Percentiles rank a stretch among this genome's conserved stretches.
phyloP scores from a whole-genome alignment of 2,113 vertebrate species.

The Brachyhypopomus gauderio region DNA sequence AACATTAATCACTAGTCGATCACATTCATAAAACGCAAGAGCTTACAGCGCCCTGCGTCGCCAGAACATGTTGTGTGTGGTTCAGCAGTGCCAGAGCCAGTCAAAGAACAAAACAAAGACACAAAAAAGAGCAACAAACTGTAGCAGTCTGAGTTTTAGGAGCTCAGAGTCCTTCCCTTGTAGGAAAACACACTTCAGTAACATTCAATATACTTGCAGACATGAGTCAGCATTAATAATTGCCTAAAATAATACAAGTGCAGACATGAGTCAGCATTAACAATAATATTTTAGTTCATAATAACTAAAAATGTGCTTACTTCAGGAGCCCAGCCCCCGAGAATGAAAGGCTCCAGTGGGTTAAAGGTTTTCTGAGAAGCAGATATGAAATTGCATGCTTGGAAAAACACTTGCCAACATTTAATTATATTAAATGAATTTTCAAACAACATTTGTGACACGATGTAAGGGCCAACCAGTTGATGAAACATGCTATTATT shows the following conservation, averaged over 20 bases:
- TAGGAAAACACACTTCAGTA: background rate
- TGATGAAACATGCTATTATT: background rate
- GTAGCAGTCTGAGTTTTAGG: background rate
- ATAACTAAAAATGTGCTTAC: conserved; percentile 11
- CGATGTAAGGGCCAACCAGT: background rate
- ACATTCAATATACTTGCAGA: background rate
- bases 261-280: conserved; percentile 42
- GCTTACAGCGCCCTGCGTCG: background rate
- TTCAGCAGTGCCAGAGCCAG: background rate
- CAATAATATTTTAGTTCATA: no score
- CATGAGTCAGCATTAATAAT: conserved; percentile 42
- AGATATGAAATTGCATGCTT: conserved; percentile 22
- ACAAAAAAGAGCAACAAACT: background rate
- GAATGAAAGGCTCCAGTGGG: conserved; percentile 8
- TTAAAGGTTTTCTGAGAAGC: conserved; percentile 3
- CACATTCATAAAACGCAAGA: conserved; percentile 6
- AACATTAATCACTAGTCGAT: background rate
- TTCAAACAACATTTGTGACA: background rate
- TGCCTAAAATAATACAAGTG: conserved; percentile 10
- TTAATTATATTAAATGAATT: background rate
- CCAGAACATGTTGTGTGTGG: background rate
- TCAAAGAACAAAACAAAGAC: background rate
- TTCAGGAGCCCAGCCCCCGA: background rate
- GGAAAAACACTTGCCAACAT: background rate
- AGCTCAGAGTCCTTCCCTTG: background rate